Evolutionary conservation across 92 coral and sea anemone genomes (phyloP).

Genomic region (Umimayanthus kanabou): DNA sequence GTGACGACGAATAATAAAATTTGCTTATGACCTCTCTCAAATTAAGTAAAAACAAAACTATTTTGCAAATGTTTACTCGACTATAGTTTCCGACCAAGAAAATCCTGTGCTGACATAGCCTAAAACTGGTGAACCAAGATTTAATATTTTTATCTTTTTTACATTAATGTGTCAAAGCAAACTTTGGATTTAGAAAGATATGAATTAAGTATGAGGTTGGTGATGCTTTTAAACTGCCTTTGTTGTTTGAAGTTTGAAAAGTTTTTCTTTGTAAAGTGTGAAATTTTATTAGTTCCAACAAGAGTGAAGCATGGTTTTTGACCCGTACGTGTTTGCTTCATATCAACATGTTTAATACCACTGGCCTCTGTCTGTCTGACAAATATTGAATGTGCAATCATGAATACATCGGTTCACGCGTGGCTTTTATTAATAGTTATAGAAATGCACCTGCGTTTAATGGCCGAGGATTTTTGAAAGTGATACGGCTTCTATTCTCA

Average conservation of each 20-base stretch:
- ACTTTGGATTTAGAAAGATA: neutral
- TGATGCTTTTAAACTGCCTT: neutral
- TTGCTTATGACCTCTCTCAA: neutral
- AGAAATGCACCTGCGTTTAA: neutral
- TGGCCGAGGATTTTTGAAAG: neutral
- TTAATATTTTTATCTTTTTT: neutral
- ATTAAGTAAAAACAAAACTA: too few species aligned
- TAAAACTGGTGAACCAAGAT: neutral
- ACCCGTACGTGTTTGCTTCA: neutral
- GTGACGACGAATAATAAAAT: neutral
- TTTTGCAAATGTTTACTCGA: too few species aligned
- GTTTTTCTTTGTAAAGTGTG: too few species aligned
- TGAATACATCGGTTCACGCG: neutral
- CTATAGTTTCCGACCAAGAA: neutral
- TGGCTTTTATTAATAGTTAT: neutral
- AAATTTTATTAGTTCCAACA: neutral
- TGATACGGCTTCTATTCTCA: neutral
- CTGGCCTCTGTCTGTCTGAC: neutral
- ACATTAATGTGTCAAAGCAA: too few species aligned
- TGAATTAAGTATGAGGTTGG: neutral
- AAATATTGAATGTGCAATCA: neutral
- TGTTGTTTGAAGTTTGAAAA: too few species aligned
- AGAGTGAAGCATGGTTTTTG: neutral
- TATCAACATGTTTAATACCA: neutral
- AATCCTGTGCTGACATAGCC: neutral